Evolutionary conservation across 2,797 vertebrate genomes (phyloP).

Genomic region (Rhinella marina): DNA sequence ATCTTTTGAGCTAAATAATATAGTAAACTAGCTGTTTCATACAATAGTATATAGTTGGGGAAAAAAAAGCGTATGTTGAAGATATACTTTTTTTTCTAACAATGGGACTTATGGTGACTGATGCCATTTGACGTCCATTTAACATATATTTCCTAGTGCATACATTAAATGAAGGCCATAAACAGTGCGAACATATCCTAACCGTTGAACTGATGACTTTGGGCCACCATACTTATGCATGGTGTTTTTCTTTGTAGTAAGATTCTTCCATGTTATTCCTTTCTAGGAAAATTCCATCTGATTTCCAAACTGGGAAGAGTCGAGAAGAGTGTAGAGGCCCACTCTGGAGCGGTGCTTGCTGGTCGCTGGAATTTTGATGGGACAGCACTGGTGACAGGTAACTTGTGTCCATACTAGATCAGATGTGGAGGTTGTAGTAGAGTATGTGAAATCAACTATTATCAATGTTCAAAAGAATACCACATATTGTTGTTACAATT

Average conservation of each 20-base stretch:
- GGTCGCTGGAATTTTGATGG: constrained; percentile 95
- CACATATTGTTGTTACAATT: no score
- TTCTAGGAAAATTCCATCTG: constrained; percentile 92
- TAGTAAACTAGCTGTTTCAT: no score
- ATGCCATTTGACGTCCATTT: no score
- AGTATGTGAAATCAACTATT: neutral
- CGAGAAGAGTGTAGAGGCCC: constrained; percentile 95
- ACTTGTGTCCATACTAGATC: constrained; percentile 11
- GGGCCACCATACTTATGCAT: neutral
- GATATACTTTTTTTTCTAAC: no score
- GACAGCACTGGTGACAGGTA: constrained; percentile 94
- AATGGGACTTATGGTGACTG: no score
- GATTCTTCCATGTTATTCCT: constrained; percentile 33
- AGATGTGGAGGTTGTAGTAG: neutral
- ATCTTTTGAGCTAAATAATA: no score
- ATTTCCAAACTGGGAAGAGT: constrained; percentile 88
- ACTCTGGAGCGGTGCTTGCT: constrained; percentile 91
- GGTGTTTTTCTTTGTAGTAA: neutral
- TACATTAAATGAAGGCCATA: no score
- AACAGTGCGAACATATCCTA: no score
- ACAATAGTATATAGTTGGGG: no score
- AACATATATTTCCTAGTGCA: no score
- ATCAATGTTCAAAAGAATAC: neutral
- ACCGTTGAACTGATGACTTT: neutral
- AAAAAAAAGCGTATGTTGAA: no score